Evolutionary conservation across 2,797 vertebrate species (phyloP), one percentile per base, ranked within the genome.

Genomic region (Cirrhinus molitorella): DNA sequence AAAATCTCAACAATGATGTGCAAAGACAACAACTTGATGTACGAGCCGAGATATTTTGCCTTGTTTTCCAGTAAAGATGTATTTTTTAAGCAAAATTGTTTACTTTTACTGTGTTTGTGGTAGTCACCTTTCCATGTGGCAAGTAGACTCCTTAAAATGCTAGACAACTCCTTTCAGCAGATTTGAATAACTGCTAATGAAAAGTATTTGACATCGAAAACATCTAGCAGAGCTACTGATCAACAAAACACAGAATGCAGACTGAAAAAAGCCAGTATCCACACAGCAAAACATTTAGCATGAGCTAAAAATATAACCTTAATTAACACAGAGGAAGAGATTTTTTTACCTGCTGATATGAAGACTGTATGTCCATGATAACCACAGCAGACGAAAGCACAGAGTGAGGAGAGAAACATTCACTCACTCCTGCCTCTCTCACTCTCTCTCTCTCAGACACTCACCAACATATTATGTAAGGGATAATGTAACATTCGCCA

Each of bases 401-500:
- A 28, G 68, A 81, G 45, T 51, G 70, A 82, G 47, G 4, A 47
- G 12, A 72, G n/a, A 81, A 61, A 59, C 25, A 49, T 3, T 25
- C 70, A 37, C 70, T 17, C 57, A 13, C 57, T 53, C 45, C 79
- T 31, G 23, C 0, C 21, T 34, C 31, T 79, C 37, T 68, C 34
- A 16, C 31, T 74, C 49, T 3, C 23, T 43, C 49, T 68, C 66
- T 80, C 49, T 70, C n/a, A 53, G 14, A 68, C 45, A 40, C 73
- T 59, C 53, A 21, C 23, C 12, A 31, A n/a, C 55, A 21, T 31
- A 81, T 81, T 81, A 81, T 73, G 68, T 81, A 81, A 81, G 25
- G 25, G 25, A 59, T 71, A 11, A 81, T 11, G 4, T 81, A 34
- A 5, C 51, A 21, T 40, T 21, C 0, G 3, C 34, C 34, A 55